Evolutionary conservation across 2,113 vertebrate species (phyloP), one percentile per base, ranked within the genome.

Genomic region (Apeltes quadracus): DNA sequence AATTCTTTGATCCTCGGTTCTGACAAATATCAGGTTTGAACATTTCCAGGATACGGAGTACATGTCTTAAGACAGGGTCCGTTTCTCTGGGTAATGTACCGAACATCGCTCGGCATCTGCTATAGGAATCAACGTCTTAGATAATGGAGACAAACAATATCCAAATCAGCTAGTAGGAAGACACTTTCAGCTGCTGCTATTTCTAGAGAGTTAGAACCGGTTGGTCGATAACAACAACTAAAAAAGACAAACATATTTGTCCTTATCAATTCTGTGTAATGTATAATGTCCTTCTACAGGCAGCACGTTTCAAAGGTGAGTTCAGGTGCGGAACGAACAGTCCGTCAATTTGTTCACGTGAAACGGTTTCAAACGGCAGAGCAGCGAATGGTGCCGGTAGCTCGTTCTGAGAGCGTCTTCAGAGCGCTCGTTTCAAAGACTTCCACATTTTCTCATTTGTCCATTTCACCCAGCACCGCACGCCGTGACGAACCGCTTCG

Each of bases 1-100:
- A 39, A 29, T 25, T 55, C 71, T 73, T 50, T 48, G 29, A 56
- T 64, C 38, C 16, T n/a, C 34, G 27, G 13, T 54, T 25, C 20
- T 10, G 54, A 38, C 23, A 3, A 15, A 57, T 27, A 4, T 29
- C 20, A 59, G 39, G 10, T 4, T 7, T 7, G 23, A 12, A 48
- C 20, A 72, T 41, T 3, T 43, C 43, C 25, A 34, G 20, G 51
- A 61, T 3, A 27, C 11, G 3, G 44, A 15, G 46, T 55, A 32
- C 9, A 7, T 25, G 41, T 29, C 29, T n/a, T 41, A 2, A 15
- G 7, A 41, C 34, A 11, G 1, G 11, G 25, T 53, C 11, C 5
- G 22, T 7, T 27, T 54, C 51, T 54, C 51, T 15, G 23, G 51
- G 13, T 38, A 13, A 70, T 7, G 5, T 25, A 53, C 14, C 11